Conservation (phyloP, 1,140 invertebrate species). For the Panulirus ornatus region DNA sequence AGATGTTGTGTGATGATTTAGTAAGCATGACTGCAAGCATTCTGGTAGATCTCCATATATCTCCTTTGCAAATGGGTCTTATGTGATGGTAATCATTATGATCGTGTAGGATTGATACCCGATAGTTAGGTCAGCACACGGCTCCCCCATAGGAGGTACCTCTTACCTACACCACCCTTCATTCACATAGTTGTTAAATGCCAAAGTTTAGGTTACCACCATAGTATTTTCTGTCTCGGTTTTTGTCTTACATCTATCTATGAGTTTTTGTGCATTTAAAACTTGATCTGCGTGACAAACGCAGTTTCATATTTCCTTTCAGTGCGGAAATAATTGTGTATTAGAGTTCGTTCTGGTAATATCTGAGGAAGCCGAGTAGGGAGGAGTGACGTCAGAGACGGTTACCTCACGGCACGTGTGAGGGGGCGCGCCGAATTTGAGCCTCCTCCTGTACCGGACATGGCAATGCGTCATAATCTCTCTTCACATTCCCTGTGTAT, state of each 20-base stretch:
- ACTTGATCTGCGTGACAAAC: background rate
- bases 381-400: slow-evolving; percentile 22
- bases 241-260: too few relatives aligned
- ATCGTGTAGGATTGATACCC: too few relatives aligned
- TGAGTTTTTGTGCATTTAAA: background rate
- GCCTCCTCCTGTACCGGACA: background rate
- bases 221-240: background rate
- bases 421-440: background rate
- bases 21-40: too few relatives aligned
- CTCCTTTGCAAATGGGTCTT: too few relatives aligned
- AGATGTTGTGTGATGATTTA: too few relatives aligned
- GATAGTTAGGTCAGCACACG: background rate
- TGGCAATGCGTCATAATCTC: background rate
- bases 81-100: too few relatives aligned
- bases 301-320: too few relatives aligned
- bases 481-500: background rate
- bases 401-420: slow-evolving; percentile 27
- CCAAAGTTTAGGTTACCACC: background rate
- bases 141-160: slow-evolving; percentile 22
- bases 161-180: slow-evolving; percentile 33
- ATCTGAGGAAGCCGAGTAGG: background rate
- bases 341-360: background rate
- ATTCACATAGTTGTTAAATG: slow-evolving; percentile 25
- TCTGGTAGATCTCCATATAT: too few relatives aligned
- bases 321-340: too few relatives aligned